A percentile compares a stretch with the other conserved stretches of the same genome.
phyloP scores from a whole-genome alignment of 2,113 vertebrate species.

The Kryptolebias marmoratus region DNA sequence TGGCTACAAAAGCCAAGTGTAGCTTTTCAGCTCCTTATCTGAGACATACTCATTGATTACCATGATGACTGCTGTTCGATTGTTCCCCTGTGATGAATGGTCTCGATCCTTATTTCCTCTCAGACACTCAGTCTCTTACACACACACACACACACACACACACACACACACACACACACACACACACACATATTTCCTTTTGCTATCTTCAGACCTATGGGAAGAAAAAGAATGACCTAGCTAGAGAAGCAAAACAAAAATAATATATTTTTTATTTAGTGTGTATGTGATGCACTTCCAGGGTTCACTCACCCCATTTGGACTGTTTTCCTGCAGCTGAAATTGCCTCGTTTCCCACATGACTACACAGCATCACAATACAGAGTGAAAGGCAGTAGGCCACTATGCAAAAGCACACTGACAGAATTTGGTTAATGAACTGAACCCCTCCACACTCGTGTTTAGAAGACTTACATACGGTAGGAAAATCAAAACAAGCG shows the following conservation, averaged over 20 bases:
- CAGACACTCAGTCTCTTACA: background rate
- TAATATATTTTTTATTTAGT: conserved; percentile 16
- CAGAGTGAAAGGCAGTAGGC: conserved; percentile 28
- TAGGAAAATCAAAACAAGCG: background rate
- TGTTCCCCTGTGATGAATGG: conserved; percentile 60
- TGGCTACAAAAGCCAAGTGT: conserved; percentile 30
- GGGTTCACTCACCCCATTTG: conserved; percentile 50
- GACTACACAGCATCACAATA: conserved; percentile 53
- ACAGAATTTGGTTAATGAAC: conserved; percentile 56
- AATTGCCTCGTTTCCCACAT: conserved; percentile 77
- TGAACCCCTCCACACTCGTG: background rate
- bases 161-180: background rate
- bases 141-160: conserved; percentile 1
- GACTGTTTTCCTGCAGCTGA: conserved; percentile 62
- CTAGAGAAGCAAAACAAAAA: conserved; percentile 20
- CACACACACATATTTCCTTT: conserved; percentile 17
- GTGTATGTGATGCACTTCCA: conserved; percentile 44
- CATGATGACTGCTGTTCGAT: conserved; percentile 55
- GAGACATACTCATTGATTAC: conserved; percentile 68
- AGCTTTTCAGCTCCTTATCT: conserved; percentile 55
- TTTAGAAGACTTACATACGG: background rate
- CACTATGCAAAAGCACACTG: conserved; percentile 36
- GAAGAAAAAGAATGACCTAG: conserved; percentile 20
- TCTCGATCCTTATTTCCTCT: conserved; percentile 13
- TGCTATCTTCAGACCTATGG: background rate